A percentile compares a stretch with the other conserved stretches of the same genome.
Conservation (phyloP, 2,888 invertebrate genomes). For the Dasysyrphus albostriatus region DNA sequence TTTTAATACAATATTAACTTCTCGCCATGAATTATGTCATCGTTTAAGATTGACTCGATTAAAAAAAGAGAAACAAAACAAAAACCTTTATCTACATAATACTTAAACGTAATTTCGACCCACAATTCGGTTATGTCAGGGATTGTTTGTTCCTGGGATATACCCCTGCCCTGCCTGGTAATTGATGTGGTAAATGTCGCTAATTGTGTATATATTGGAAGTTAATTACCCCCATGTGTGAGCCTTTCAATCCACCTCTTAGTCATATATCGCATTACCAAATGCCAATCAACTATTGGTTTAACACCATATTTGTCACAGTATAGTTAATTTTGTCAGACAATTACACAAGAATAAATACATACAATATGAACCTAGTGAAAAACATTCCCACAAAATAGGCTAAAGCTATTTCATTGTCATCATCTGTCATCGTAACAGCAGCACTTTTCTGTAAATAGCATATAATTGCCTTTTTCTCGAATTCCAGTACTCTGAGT, state of each 20-base stretch:
- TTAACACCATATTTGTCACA: constrained; percentile 64
- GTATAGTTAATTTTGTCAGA: constrained; percentile 50
- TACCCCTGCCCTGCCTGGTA: neutral
- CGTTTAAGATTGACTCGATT: too few species aligned
- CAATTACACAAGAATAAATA: constrained; percentile 50
- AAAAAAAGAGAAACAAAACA: too few species aligned
- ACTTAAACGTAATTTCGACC: neutral
- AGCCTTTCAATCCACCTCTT: constrained; percentile 38
- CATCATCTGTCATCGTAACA: constrained; percentile 53
- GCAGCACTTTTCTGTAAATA: constrained; percentile 45
- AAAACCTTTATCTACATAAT: neutral
- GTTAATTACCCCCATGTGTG: constrained; percentile 57
- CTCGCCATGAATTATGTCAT: too few species aligned
- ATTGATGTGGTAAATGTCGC: constrained; percentile 45
- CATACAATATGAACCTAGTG: neutral
- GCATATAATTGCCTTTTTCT: constrained; percentile 52
- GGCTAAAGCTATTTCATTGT: constrained; percentile 48
- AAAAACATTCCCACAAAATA: constrained; percentile 30
- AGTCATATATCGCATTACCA: constrained; percentile 68
- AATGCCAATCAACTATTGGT: constrained; percentile 32
- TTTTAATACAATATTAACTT: too few species aligned
- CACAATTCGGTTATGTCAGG: neutral
- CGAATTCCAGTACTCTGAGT: constrained; percentile 43
- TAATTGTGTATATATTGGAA: constrained; percentile 57
- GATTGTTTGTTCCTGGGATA: neutral